Percentiles rank a stretch among this genome's conserved stretches.
These are phyloP conservation scores for Sarcophaga subvicina DNA, from an alignment of 2,888 invertebrate genomes.

Conservation along the genomic window DNA sequence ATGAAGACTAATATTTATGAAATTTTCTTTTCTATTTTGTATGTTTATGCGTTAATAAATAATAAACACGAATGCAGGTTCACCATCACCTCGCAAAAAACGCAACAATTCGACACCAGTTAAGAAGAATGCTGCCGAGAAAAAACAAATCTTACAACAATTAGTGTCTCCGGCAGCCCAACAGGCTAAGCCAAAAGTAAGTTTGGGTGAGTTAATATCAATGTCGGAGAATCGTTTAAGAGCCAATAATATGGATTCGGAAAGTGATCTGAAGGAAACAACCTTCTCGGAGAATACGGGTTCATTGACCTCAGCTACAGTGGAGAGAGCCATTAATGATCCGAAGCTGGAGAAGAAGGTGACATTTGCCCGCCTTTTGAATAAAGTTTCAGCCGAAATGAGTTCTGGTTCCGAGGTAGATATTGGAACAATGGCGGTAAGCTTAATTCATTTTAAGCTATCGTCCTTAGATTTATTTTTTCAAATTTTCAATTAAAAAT, in stretches of 20 bases:
- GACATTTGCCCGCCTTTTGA: constrained; percentile 88
- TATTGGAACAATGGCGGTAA: constrained; percentile 75
- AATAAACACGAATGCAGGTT: constrained; percentile 82
- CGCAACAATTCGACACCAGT: constrained; percentile 91
- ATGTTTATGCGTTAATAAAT: neutral
- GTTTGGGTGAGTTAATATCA: constrained; percentile 88
- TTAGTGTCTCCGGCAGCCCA: constrained; percentile 87
- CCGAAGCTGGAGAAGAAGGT: constrained; percentile 90
- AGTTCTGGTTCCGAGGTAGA: constrained; percentile 89
- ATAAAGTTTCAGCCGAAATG: constrained; percentile 90
- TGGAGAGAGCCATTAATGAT: constrained; percentile 84
- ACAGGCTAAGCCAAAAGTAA: constrained; percentile 83
- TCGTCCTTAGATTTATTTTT: constrained; percentile 1
- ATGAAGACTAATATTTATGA: neutral
- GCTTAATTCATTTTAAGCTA: constrained; percentile 37
- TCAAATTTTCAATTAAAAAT: neutral
- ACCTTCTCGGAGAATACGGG: constrained; percentile 84
- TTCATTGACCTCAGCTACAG: constrained; percentile 81
- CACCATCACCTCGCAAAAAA: constrained; percentile 90
- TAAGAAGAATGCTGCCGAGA: constrained; percentile 89
- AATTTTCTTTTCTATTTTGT: constrained; percentile 21
- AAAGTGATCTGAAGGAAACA: constrained; percentile 84
- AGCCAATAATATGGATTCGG: constrained; percentile 82
- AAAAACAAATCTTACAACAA: constrained; percentile 90
- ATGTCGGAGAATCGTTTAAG: constrained; percentile 86